Conservation (phyloP, 1,140 invertebrate species). For the Muscidifurax raptorellus region DNA sequence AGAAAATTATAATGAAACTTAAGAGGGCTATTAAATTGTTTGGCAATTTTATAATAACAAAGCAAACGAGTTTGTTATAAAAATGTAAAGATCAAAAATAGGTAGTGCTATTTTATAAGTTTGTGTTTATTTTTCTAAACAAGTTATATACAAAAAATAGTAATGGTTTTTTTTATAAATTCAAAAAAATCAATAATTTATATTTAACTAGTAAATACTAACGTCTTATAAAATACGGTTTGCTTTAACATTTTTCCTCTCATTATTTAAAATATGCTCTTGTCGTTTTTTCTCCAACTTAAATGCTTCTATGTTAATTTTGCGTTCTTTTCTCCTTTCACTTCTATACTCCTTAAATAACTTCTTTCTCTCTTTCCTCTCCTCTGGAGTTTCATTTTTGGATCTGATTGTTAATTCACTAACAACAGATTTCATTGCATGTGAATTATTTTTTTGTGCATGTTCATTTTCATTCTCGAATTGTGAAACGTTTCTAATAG, state of each 20-base stretch:
- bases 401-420: slow-evolving; percentile 84
- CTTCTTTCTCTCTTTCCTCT: slow-evolving; percentile 87
- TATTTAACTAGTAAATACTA: neutral
- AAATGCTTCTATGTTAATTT: slow-evolving; percentile 89
- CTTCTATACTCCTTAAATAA: slow-evolving; percentile 88
- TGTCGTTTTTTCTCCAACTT: slow-evolving; percentile 91
- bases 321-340: slow-evolving; percentile 90
- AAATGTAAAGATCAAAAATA: too few species aligned
- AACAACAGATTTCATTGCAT: slow-evolving; percentile 82
- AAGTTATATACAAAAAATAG: neutral
- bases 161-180: too few species aligned
- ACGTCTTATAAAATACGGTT: slow-evolving; percentile 79
- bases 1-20: too few species aligned
- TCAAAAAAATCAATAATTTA: neutral
- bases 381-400: slow-evolving; percentile 89
- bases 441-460: slow-evolving; percentile 56
- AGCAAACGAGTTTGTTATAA: too few species aligned
- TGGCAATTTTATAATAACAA: too few species aligned
- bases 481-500: slow-evolving; percentile 81
- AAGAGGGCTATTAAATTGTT: too few species aligned
- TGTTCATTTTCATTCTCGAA: slow-evolving; percentile 77
- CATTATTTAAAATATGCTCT: slow-evolving; percentile 86
- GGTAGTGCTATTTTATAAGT: neutral
- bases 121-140: neutral
- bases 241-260: slow-evolving; percentile 83